Evolutionary conservation across 2,113 vertebrate genomes (phyloP).

Genomic region (Meleagris gallopavo): DNA sequence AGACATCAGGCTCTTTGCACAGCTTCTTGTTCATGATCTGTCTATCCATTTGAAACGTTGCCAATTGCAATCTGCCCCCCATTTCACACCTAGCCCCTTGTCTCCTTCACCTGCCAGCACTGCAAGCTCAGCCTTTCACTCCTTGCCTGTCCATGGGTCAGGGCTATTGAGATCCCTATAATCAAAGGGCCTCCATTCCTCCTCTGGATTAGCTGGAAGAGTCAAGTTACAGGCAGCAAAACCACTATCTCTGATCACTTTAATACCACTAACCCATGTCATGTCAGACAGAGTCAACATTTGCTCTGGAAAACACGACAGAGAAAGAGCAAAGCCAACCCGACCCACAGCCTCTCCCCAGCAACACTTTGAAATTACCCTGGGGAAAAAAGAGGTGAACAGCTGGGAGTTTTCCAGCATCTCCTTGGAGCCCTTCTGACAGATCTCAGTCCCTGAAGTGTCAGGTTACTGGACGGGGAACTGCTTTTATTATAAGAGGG

Average conservation of each 20-base stretch:
- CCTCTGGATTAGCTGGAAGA: conserved; percentile 18
- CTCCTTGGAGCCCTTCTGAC: conserved; percentile 44
- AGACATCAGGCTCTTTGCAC: background rate
- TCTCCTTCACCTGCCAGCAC: background rate
- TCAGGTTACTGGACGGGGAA: conserved; percentile 63
- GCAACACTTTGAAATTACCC: conserved; percentile 38
- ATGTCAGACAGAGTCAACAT: conserved; percentile 74
- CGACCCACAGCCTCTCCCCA: background rate
- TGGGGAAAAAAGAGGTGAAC: conserved; percentile 33
- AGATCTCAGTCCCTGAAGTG: conserved; percentile 38
- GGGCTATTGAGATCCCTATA: background rate
- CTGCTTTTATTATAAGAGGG: conserved; percentile 62
- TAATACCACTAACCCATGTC: conserved; percentile 75
- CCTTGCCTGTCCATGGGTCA: background rate
- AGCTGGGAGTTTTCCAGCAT: conserved; percentile 70
- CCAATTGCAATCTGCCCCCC: background rate
- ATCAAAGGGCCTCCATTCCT: conserved; percentile 48
- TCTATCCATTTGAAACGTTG: background rate
- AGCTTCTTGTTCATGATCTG: background rate
- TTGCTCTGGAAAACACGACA: conserved; percentile 62
- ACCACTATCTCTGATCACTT: conserved; percentile 73
- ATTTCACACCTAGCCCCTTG: background rate
- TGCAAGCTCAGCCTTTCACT: background rate
- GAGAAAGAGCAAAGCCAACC: conserved; percentile 30
- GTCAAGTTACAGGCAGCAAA: conserved; percentile 75